phyloP scores from a whole-genome alignment of 1,140 invertebrate species.

The Neodiprion pinetum region DNA sequence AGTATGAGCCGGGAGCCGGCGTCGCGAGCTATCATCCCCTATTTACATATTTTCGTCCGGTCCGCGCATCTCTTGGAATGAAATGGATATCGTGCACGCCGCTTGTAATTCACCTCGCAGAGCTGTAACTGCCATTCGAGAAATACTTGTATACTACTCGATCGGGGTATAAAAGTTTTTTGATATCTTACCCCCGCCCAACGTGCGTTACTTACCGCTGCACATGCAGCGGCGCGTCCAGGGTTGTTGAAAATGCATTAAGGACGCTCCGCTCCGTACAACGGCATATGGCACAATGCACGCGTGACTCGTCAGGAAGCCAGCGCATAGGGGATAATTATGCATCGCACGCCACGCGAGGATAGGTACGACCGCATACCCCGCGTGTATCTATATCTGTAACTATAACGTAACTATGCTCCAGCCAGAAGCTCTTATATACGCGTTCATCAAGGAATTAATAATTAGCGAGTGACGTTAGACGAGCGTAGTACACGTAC shows the following conservation, averaged over 20 bases:
- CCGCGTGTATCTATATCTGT: neutral
- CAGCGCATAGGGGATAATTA: constrained; percentile 52
- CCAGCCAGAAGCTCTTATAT: constrained; percentile 53
- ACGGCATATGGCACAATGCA: constrained; percentile 57
- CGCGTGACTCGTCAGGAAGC: constrained; percentile 55
- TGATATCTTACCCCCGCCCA: too few relatives aligned
- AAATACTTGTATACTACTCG: too few relatives aligned
- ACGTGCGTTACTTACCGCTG: too few relatives aligned
- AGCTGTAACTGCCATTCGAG: constrained; percentile 12
- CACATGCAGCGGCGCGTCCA: neutral
- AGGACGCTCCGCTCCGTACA: constrained; percentile 27
- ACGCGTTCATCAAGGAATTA: constrained; percentile 60
- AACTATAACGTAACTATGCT: constrained; percentile 20
- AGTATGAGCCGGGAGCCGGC: neutral
- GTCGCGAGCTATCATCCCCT: constrained; percentile 21
- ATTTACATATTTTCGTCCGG: constrained; percentile 38
- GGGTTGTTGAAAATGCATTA: constrained; percentile 59
- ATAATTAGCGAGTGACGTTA: constrained; percentile 54
- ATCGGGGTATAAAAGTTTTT: too few relatives aligned
- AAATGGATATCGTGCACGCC: constrained; percentile 27
- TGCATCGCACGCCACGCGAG: constrained; percentile 58
- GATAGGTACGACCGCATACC: neutral
- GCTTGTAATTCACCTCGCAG: constrained; percentile 32
- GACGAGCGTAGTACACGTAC: neutral
- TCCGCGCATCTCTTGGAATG: too few relatives aligned